Percentiles rank a stretch among this genome's conserved stretches.
Evolutionary conservation across 2,888 invertebrate species (phyloP).

Genomic region (Pachliopta kotzebuea): DNA sequence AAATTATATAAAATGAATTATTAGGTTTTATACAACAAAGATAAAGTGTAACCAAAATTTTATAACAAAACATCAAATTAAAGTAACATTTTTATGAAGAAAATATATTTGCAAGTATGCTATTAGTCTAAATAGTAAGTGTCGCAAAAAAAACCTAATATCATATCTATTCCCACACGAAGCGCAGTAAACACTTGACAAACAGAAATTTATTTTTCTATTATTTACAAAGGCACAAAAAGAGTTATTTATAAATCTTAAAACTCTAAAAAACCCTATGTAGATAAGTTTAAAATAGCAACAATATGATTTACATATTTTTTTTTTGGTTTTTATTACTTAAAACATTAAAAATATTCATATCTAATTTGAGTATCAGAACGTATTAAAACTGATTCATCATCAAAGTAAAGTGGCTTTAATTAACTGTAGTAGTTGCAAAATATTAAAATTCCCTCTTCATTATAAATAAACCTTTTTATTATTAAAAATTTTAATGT

Average conservation of each 20-base stretch:
- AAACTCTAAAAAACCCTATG: conserved; percentile 24
- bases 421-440: conserved; percentile 9
- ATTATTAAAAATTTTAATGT: conserved; percentile 39
- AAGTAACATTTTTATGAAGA: background rate
- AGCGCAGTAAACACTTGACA: conserved; percentile 8
- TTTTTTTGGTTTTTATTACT: conserved; percentile 29
- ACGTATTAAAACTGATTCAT: conserved; percentile 22
- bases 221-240: conserved; percentile 29
- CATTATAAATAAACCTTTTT: conserved; percentile 40
- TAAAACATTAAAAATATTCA: conserved; percentile 18
- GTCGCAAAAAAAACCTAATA: background rate
- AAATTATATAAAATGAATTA: too few species aligned
- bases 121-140: background rate
- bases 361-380: conserved; percentile 30
- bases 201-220: conserved; percentile 14
- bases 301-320: conserved; percentile 25
- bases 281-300: conserved; percentile 23
- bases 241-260: conserved; percentile 26
- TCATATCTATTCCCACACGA: conserved; percentile 5
- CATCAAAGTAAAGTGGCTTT: conserved; percentile 17
- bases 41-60: background rate
- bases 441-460: conserved; percentile 58
- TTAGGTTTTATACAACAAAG: too few species aligned
- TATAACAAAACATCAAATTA: background rate
- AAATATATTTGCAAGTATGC: background rate